Conservation (phyloP, 2,113 vertebrate genomes). For the Cichladusa arquata region DNA sequence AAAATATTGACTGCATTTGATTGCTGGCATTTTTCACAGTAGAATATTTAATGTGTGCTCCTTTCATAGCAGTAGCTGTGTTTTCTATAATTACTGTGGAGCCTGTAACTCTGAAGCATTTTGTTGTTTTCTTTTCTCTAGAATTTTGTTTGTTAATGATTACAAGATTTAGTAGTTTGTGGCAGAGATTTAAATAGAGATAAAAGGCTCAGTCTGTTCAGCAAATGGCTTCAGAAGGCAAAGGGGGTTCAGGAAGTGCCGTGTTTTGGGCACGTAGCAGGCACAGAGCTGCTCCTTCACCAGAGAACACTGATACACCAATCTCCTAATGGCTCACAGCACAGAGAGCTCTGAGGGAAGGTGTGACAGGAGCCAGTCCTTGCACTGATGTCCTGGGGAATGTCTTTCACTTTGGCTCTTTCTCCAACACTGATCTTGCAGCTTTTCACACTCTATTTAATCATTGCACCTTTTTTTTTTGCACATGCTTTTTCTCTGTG, state of each 20-base stretch:
- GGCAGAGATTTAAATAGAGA: not conserved
- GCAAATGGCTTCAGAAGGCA: not conserved
- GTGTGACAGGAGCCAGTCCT: not conserved
- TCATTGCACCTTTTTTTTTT: not conserved
- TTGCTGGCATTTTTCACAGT: not conserved
- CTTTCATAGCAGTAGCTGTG: not conserved
- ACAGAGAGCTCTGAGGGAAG: not conserved
- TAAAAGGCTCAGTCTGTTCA: not conserved
- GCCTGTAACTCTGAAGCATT: not conserved
- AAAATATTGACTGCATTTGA: not conserved
- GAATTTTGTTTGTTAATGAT: not conserved
- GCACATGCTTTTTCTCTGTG: not conserved
- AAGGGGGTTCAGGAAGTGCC: not conserved
- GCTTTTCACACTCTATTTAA: not conserved
- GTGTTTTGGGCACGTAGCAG: fast-evolving
- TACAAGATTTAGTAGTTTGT: not conserved
- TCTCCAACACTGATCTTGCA: not conserved
- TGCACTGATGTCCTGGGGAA: not conserved
- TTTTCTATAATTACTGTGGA: not conserved
- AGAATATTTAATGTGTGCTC: not conserved
- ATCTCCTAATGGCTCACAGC: not conserved
- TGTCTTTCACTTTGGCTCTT: not conserved
- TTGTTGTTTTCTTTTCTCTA: not conserved
- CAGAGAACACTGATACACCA: not conserved
- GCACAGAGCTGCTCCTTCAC: not conserved